These are phyloP conservation scores for Penelope pileata DNA, from an alignment of 2,113 vertebrate species.

Conservation along the genomic window DNA sequence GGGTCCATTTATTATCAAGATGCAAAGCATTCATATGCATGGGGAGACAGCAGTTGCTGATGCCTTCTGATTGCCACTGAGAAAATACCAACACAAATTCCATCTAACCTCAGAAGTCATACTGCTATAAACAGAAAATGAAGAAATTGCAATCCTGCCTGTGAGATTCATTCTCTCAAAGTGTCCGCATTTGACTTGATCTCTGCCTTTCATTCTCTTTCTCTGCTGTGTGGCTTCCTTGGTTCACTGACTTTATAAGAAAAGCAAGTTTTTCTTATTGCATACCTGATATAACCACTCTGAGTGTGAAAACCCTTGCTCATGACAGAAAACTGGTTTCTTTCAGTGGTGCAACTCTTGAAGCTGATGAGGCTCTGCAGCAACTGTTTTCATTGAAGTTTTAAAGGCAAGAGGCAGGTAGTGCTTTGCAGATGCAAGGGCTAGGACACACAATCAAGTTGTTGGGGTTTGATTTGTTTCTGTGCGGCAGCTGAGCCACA, in stretches of 20 bases:
- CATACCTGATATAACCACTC: not conserved
- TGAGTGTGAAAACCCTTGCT: not conserved
- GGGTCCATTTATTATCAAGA: not conserved
- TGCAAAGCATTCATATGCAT: not conserved
- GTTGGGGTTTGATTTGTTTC: not conserved
- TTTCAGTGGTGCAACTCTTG: not conserved
- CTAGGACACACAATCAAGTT: not conserved
- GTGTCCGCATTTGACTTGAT: not conserved
- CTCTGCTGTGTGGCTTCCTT: not conserved
- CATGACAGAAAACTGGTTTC: not conserved
- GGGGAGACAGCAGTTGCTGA: not conserved
- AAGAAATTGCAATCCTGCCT: not conserved
- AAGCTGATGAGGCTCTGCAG: not conserved
- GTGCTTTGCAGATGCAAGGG: not conserved
- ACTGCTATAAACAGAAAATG: not conserved
- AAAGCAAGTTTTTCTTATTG: not conserved
- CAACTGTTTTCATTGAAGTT: not conserved
- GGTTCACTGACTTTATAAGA: not conserved
- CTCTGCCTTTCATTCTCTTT: not conserved
- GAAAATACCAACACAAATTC: not conserved
- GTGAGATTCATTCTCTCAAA: not conserved
- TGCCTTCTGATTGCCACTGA: not conserved
- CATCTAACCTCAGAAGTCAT: not conserved
- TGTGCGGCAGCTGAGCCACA: conserved; percentile 1
- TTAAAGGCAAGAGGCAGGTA: not conserved